Evolutionary conservation across 2,113 vertebrate genomes (phyloP).

Genomic region (Ardeotis arabs): DNA sequence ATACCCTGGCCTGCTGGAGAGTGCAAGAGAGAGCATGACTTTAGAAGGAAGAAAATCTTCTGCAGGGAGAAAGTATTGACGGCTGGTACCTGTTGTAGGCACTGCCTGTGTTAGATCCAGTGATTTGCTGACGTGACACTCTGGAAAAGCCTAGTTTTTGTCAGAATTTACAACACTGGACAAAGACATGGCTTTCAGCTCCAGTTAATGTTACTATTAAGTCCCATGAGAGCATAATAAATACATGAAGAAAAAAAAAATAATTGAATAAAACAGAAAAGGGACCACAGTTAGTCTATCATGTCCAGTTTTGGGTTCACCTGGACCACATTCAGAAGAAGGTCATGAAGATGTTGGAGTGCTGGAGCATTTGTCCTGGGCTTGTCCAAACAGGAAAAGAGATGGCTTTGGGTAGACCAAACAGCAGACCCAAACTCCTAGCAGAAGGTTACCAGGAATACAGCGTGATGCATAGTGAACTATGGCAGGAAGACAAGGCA

Average conservation of each 20-base stretch:
- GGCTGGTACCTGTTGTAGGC: background rate
- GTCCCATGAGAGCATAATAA: background rate
- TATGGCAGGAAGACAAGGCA: background rate
- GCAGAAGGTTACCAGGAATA: background rate
- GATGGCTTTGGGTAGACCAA: background rate
- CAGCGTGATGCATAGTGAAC: background rate
- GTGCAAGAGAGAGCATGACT: background rate
- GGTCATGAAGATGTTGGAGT: background rate
- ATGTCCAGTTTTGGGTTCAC: background rate
- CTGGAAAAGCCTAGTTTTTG: background rate
- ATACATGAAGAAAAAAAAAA: background rate
- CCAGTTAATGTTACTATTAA: background rate
- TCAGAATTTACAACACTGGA: background rate
- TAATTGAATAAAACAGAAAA: background rate
- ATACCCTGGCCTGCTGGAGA: background rate
- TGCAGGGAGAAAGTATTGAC: background rate
- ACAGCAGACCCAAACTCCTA: background rate
- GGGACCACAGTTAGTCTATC: background rate
- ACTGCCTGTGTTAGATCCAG: background rate
- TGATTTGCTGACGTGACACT: background rate
- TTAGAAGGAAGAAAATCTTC: background rate
- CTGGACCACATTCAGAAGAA: fast-evolving
- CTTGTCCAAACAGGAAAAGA: background rate
- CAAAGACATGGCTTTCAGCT: background rate
- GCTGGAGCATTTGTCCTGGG: background rate